A percentile compares a stretch with the other conserved stretches of the same genome.
phyloP scores from a whole-genome alignment of 2,797 vertebrate species.

The Buphagus erythrorhynchus region DNA sequence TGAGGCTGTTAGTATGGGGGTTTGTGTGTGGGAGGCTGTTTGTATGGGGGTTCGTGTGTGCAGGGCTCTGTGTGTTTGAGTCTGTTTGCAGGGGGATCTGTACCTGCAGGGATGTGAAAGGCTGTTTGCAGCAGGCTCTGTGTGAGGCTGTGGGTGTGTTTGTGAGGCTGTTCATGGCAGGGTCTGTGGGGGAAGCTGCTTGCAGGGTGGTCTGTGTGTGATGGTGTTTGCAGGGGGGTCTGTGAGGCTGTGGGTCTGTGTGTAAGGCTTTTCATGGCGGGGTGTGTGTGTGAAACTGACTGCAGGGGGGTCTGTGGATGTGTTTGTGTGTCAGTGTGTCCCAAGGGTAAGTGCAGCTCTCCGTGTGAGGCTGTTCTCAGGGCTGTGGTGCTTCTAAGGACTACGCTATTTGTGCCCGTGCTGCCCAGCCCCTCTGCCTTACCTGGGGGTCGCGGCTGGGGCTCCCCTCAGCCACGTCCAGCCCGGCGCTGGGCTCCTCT shows the following conservation, averaged over 20 bases:
- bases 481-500: not conserved
- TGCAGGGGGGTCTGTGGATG: too few relatives aligned
- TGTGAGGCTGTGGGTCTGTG: too few relatives aligned
- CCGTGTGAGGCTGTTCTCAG: too few relatives aligned
- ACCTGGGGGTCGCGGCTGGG: not conserved
- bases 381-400: accelerated
- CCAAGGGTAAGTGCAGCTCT: not conserved
- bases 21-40: not conserved
- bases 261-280: not conserved
- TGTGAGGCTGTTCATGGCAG: not conserved
- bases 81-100: not conserved
- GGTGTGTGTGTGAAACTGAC: not conserved
- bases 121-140: not conserved
- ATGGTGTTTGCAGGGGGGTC: accelerated
- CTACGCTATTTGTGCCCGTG: not conserved
- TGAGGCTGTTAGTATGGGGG: too few relatives aligned
- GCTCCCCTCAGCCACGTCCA: not conserved
- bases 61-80: not conserved
- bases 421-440: not conserved
- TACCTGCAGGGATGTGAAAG: too few relatives aligned
- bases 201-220: not conserved
- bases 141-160: too few relatives aligned
- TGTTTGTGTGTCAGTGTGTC: not conserved
- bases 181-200: not conserved
- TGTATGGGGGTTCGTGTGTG: too few relatives aligned